These are phyloP conservation scores for Tiliacea citrago DNA, from an alignment of 2,888 invertebrate genomes.

Conservation along the genomic window DNA sequence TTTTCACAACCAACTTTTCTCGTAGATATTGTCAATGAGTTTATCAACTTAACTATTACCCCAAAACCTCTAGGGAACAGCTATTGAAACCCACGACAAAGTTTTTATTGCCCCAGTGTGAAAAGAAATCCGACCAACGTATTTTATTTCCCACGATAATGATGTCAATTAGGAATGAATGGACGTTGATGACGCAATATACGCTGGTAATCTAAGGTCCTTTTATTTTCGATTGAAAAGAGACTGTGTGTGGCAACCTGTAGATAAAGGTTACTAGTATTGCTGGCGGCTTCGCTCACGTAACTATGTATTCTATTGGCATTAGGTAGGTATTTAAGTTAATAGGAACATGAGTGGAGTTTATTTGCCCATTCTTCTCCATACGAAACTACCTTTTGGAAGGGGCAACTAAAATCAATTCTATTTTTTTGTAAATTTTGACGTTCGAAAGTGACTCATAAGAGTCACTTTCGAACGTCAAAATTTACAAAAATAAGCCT, in stretches of 20 bases:
- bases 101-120: constrained; percentile 27
- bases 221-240: constrained; percentile 6
- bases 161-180: constrained; percentile 24
- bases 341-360: neutral
- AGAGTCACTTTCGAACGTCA: too few species aligned
- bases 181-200: constrained; percentile 25
- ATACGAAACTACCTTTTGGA: too few species aligned
- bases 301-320: neutral
- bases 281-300: neutral
- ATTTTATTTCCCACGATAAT: constrained; percentile 31
- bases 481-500: too few species aligned
- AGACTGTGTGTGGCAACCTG: neutral
- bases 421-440: too few species aligned
- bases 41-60: constrained; percentile 24
- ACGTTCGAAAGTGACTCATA: too few species aligned
- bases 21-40: constrained; percentile 18
- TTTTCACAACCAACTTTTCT: constrained; percentile 19
- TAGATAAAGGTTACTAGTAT: neutral
- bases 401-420: too few species aligned
- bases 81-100: constrained; percentile 20
- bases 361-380: too few species aligned
- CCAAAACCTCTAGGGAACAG: neutral
- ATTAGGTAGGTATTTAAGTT: too few species aligned
- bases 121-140: constrained; percentile 31
- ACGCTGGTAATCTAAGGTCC: neutral